These are phyloP conservation scores for Caenorhabditis japonica DNA, from an alignment of 2,888 invertebrate genomes.

Conservation along the genomic window DNA sequence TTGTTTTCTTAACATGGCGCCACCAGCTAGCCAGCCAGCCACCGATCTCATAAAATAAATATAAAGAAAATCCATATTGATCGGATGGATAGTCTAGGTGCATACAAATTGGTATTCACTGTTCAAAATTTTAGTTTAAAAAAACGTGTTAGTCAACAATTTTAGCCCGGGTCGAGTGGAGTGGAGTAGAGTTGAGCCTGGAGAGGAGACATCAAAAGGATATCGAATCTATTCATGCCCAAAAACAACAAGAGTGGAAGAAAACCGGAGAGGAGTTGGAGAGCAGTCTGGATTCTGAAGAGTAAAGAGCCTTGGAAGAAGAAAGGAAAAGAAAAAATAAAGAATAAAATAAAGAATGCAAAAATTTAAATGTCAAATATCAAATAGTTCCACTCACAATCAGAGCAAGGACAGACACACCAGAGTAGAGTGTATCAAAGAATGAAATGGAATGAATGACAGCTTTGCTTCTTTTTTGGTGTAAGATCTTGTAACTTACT, in stretches of 20 bases:
- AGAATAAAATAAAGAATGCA: slow-evolving; percentile 7
- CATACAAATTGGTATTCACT: too few relatives aligned
- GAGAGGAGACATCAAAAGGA: slow-evolving; percentile 47
- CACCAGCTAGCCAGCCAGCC: neutral
- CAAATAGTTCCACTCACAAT: too few relatives aligned
- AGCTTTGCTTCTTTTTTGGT: too few relatives aligned
- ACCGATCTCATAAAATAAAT: slow-evolving; percentile 20
- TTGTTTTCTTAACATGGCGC: slow-evolving; percentile 40
- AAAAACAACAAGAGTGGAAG: slow-evolving; percentile 49
- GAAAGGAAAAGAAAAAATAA: slow-evolving; percentile 1
- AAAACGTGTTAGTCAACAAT: too few relatives aligned
- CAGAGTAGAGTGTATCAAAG: too few relatives aligned
- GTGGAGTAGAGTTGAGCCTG: slow-evolving; percentile 39
- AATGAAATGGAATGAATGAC: slow-evolving; percentile 5
- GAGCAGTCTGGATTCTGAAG: too few relatives aligned
- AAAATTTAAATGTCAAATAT: neutral
- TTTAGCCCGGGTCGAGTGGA: too few relatives aligned
- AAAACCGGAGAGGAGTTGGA: slow-evolving; percentile 11
- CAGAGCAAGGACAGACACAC: too few relatives aligned
- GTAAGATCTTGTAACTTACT: too few relatives aligned
- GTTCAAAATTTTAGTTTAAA: too few relatives aligned
- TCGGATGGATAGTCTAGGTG: too few relatives aligned
- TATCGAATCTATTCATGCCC: slow-evolving; percentile 47
- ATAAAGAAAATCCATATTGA: too few relatives aligned
- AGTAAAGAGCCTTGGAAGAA: neutral